A percentile compares a stretch with the other conserved stretches of the same genome.
Conservation (phyloP, 2,113 vertebrate genomes). For the Pachyramphus minor region DNA sequence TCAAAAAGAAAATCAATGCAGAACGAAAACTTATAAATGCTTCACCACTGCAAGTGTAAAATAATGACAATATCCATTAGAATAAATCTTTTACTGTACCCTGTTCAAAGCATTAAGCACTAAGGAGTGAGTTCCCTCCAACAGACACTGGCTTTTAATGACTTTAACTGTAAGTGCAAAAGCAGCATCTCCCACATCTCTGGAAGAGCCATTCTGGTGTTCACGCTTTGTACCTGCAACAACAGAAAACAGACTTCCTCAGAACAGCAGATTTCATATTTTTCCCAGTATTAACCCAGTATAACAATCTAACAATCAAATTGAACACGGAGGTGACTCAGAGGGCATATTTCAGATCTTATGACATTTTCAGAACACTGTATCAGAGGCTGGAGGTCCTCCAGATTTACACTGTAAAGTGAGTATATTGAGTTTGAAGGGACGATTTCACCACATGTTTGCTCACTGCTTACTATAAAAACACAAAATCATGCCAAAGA, state of each 20-base stretch:
- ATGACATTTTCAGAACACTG: neutral
- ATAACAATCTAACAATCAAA: neutral
- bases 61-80: neutral
- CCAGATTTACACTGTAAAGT: neutral
- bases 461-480: neutral
- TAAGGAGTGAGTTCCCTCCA: constrained; percentile 83
- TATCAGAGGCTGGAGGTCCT: neutral
- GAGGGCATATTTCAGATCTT: neutral
- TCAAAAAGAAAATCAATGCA: neutral
- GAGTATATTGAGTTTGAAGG: neutral
- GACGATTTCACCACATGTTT: neutral
- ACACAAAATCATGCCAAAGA: neutral
- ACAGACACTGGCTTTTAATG: constrained; percentile 86
- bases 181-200: constrained; percentile 74
- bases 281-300: neutral
- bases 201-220: neutral
- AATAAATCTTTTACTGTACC: constrained; percentile 72
- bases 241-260: neutral
- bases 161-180: constrained; percentile 77
- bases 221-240: constrained; percentile 61
- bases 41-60: neutral
- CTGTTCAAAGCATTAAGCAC: constrained; percentile 88
- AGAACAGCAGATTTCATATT: neutral
- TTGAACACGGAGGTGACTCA: neutral
- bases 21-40: neutral